Evolutionary conservation across 2,888 invertebrate species (phyloP).

Genomic region (Eupithecia subfuscata): DNA sequence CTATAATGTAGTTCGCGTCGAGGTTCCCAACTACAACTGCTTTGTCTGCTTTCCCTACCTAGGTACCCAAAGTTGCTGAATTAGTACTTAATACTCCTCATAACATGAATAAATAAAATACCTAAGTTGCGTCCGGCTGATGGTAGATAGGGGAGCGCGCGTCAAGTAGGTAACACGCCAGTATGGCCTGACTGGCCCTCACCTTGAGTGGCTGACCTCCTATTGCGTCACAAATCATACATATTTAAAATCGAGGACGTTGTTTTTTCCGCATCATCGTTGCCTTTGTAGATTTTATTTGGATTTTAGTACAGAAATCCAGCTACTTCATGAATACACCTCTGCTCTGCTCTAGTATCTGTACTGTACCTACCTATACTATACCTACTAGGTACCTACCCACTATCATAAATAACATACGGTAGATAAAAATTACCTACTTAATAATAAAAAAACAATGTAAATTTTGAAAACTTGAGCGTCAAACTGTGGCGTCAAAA

Average conservation of each 20-base stretch:
- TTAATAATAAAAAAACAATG: no score
- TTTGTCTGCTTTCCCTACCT: background rate
- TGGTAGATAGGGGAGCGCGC: background rate
- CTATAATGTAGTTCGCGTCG: background rate
- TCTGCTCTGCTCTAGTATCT: background rate
- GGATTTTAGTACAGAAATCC: background rate
- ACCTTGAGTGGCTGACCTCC: constrained; percentile 73
- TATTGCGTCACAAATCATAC: constrained; percentile 72
- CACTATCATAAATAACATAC: no score
- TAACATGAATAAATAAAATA: no score
- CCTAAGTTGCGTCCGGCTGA: background rate
- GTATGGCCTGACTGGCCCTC: constrained; percentile 53
- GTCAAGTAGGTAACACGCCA: constrained; percentile 42
- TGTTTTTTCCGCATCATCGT: constrained; percentile 62
- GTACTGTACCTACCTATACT: no score
- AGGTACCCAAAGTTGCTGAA: no score
- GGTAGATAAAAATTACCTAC: no score
- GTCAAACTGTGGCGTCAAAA: constrained; percentile 14
- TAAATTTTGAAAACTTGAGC: background rate
- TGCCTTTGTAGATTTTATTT: constrained; percentile 30
- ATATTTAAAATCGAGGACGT: constrained; percentile 69
- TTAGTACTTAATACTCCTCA: background rate
- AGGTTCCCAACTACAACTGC: background rate
- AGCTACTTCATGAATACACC: background rate
- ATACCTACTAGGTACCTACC: no score